A percentile compares a stretch with the other conserved stretches of the same genome.
Conservation (phyloP, 2,113 vertebrate genomes). For the Myiozetetes cayanensis region DNA sequence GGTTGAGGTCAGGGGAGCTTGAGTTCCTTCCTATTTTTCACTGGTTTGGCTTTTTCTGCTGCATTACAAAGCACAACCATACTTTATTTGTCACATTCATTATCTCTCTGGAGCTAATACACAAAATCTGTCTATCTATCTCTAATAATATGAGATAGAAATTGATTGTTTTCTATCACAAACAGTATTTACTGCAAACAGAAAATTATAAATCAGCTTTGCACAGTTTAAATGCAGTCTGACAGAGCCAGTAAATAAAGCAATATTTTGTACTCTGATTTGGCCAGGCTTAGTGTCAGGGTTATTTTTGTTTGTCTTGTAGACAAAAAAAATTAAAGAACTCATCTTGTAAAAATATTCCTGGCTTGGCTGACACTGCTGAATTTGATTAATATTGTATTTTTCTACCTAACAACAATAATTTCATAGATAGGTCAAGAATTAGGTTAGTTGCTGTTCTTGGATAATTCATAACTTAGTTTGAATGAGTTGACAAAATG, state of each 20-base stretch:
- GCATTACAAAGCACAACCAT: neutral
- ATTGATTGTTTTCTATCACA: slow-evolving; percentile 2
- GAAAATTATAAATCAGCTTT: neutral
- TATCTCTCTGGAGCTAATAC: neutral
- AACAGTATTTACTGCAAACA: neutral
- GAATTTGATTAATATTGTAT: neutral
- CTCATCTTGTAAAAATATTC: neutral
- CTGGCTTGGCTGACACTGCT: neutral
- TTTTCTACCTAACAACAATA: neutral
- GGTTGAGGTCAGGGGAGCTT: neutral
- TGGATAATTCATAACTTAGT: neutral
- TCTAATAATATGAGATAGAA: neutral
- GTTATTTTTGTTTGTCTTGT: neutral
- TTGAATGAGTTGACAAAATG: neutral
- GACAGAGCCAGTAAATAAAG: neutral
- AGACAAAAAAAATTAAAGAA: neutral
- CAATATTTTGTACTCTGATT: neutral
- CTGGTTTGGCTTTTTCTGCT: neutral
- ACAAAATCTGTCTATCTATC: neutral
- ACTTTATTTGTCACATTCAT: neutral
- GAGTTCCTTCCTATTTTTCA: neutral
- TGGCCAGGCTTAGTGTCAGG: neutral
- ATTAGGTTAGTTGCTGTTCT: neutral
- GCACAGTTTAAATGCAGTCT: neutral
- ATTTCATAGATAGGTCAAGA: neutral